phyloP scores from a whole-genome alignment of 2,113 vertebrate species.

The Saccopteryx bilineata region DNA sequence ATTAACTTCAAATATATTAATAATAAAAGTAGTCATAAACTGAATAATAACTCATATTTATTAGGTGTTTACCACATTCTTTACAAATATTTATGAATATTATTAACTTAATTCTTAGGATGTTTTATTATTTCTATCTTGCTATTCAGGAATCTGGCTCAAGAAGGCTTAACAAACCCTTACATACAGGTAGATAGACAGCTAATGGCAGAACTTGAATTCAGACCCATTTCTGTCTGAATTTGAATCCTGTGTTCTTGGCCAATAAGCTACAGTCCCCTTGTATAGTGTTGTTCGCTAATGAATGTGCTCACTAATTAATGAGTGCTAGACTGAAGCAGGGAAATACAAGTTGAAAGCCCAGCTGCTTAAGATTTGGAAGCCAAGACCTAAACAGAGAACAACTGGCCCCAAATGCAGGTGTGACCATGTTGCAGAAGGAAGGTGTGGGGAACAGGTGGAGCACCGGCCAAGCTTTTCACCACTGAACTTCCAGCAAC shows the following conservation, averaged over 20 bases:
- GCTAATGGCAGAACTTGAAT: background rate
- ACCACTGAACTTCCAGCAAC: background rate
- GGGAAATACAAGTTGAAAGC: too few species aligned
- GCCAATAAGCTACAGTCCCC: background rate
- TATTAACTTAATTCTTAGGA: background rate
- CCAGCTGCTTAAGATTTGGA: background rate
- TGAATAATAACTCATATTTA: background rate
- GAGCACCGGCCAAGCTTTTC: too few species aligned
- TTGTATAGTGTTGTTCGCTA: rapidly evolving
- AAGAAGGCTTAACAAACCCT: background rate
- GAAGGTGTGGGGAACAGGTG: rapidly evolving
- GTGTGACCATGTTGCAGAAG: background rate
- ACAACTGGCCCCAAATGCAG: background rate
- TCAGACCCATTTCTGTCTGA: background rate
- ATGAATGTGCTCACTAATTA: background rate
- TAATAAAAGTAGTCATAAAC: background rate
- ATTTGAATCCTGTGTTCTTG: background rate
- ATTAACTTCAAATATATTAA: background rate
- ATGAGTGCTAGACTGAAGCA: background rate
- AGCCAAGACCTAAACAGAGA: background rate
- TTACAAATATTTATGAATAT: background rate
- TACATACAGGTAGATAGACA: background rate
- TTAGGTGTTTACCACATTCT: background rate
- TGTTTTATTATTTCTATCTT: background rate
- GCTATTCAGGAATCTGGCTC: background rate